Evolutionary conservation across 2,797 vertebrate species (phyloP), one percentile per base, ranked within the genome.

Genomic region (Ispidina picta): DNA sequence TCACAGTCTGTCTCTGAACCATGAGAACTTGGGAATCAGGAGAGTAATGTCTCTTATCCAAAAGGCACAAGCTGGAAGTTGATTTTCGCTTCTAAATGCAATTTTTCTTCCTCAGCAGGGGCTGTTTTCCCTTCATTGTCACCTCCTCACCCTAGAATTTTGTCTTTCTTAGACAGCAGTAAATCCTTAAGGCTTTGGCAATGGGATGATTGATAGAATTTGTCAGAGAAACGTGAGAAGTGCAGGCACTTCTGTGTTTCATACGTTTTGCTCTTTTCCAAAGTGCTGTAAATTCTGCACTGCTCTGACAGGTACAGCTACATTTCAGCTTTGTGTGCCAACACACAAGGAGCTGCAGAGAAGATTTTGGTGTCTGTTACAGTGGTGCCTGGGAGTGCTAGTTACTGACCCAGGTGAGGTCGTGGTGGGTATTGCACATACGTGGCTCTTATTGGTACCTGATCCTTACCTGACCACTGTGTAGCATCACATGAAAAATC

Each of bases 351-450:
- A 41, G 7, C 33, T 51, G 21, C 22, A 56, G 16, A 31, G 21
- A 11, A 35, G 55, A 62, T 70, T 56, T 51, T 33, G 25, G 10
- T 23, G 28, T 22, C 23, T 25, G 9, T 51, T 73, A 26, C 25
- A 29, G 60, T 2, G 21, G 15, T 63, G 10, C 4, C 29, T 35
- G 10, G 48, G 35, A 59, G 15, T 26, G n/a, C 20, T 56, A 6
- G 2, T 17, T n/a, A 14, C 9, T 1, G 0, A 33, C 21, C 35
- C 12, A 15, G 12, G 5, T 33, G 33, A 3, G 5, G 10, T 8
- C 22, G 20, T 23, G 23, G 5, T 23, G 56, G 35, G 3, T 35
- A 5, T 48, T 72, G 37, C 25, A 55, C 6, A 64, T n/a, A 44
- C 10, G 44, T 1, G 15, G 21, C 39, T 62, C 22, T 64, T 63